Base-by-base conservation (phyloP, 2,113 vertebrate species). In the Laticauda colubrina region DNA sequence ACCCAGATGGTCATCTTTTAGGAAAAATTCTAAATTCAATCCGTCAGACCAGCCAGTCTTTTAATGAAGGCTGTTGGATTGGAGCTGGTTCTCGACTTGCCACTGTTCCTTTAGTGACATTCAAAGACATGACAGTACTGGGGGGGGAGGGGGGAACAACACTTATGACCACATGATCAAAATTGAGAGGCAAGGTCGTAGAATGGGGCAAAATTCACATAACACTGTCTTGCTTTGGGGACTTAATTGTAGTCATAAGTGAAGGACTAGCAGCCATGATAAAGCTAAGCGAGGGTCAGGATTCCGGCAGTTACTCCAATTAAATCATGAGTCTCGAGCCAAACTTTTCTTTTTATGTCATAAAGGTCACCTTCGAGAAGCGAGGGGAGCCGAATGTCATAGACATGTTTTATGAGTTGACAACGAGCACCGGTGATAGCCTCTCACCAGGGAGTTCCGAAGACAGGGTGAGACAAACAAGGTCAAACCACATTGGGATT, bases 341-440 rank as follows among this genome's bases (percentile, higher is more conserved):
- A 9, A 51, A 51, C 48, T 51, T 51, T 51, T 51, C 48, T 48
- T 48, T 48, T 48, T 8, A 7, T 48, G 48, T 48, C 48, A 48
- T 48, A 8, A 1, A 48, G 48, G 48, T 48, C 48, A 48, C 7
- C 48, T 48, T 48, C 6, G 7, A 48, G 48, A 51, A 51, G 48
- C 1, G 48, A 51, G 48, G 48, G 48, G 48, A 51, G 48, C 48
- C 48, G 8, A 51, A 51, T 51, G 48, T 51, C 48, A 51, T 51
- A 51, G 48, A 51, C 9, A 51, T 51, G 8, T 51, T 51, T 51
- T 51, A 51, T 51, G 48, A 51, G 8, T 51, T 51, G 48, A 9
- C 48, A 51, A 51, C 57, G 81, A 0, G 7, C 88, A 89, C 15
- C 2, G 29, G 0, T 0, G 0, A 0, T 0, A 0, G 55, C 56